These are phyloP conservation scores for Heteronetta atricapilla DNA, from an alignment of 2,113 vertebrate species.

Conservation along the genomic window DNA sequence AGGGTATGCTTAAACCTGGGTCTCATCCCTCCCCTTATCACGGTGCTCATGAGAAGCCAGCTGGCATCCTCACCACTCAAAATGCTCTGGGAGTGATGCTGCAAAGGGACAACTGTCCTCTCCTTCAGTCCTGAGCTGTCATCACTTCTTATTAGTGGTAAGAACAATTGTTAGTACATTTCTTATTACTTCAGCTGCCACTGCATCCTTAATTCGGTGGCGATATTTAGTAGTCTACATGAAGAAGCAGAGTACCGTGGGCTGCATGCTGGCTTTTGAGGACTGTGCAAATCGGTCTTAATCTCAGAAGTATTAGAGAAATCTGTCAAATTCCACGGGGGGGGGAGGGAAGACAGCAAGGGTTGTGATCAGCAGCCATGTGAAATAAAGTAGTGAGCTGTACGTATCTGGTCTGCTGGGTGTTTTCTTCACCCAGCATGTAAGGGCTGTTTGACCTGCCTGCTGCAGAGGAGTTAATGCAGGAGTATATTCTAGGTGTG, in stretches of 20 bases:
- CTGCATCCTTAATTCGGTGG: neutral
- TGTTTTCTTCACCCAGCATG: neutral
- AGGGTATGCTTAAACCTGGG: neutral
- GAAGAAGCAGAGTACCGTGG: rapidly evolving
- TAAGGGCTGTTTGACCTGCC: neutral
- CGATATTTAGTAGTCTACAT: neutral
- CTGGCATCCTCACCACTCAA: neutral
- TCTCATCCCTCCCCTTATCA: neutral
- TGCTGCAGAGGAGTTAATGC: neutral
- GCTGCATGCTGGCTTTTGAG: neutral
- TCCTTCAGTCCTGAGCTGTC: neutral
- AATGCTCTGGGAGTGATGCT: neutral
- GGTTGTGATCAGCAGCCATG: neutral
- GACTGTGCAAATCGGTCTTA: neutral
- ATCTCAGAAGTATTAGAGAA: neutral
- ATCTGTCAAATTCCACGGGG: neutral
- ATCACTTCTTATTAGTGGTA: neutral
- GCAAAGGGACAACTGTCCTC: neutral
- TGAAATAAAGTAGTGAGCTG: neutral
- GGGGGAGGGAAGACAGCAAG: neutral
- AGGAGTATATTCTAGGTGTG: neutral
- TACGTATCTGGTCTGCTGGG: neutral
- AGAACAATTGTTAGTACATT: neutral
- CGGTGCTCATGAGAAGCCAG: neutral
- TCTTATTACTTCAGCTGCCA: neutral